Conservation (phyloP, 1,140 invertebrate species). For the Halotydeus destructor region DNA sequence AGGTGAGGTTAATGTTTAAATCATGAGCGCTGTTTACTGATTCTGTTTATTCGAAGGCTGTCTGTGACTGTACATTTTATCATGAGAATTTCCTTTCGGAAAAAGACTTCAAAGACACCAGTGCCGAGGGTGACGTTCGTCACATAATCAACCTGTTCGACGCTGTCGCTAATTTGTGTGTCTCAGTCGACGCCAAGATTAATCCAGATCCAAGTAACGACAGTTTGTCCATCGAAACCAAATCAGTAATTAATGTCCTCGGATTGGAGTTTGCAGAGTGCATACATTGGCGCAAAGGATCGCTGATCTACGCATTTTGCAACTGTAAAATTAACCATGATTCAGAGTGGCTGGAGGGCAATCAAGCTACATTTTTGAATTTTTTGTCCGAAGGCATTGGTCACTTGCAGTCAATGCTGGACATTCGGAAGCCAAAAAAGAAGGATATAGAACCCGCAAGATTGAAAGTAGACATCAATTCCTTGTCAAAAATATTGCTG, state of each 20-base stretch:
- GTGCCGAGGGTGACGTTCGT: neutral
- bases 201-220: neutral
- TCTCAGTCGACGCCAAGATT: neutral
- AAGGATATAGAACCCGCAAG: no score
- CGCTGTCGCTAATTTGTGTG: neutral
- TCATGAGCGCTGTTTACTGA: neutral
- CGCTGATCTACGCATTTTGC: slow-evolving; percentile 8
- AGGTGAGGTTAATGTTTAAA: no score
- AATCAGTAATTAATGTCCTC: slow-evolving; percentile 2
- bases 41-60: slow-evolving; percentile 1
- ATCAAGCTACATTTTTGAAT: neutral
- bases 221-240: neutral
- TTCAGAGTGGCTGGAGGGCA: neutral
- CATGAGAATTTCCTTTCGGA: slow-evolving; percentile 6
- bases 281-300: slow-evolving; percentile 5
- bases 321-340: slow-evolving; percentile 2
- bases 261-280: slow-evolving; percentile 8
- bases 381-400: slow-evolving; percentile 1
- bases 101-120: neutral
- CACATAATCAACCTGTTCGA: neutral
- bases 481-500: no score
- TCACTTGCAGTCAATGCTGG: slow-evolving; percentile 2
- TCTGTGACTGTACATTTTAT: slow-evolving; percentile 3
- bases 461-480: no score
- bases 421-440: no score